phyloP scores from a whole-genome alignment of 1,140 invertebrate genomes.

The Drosophila bocki region DNA sequence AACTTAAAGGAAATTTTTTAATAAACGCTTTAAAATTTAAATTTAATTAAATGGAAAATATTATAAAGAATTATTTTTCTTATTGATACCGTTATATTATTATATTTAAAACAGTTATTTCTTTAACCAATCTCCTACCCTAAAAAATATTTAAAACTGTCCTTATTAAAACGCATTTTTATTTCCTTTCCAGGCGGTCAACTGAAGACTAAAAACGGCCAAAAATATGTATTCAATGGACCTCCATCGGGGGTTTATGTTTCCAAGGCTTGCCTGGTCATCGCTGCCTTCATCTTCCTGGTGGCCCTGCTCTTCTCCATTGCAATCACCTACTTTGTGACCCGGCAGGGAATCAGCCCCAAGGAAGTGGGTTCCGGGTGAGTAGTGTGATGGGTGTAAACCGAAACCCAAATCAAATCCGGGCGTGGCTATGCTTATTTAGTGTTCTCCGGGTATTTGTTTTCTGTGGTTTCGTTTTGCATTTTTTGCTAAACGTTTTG shows the following conservation, averaged over 20 bases:
- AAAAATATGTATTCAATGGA: conserved; percentile 84
- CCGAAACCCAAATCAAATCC: conserved; percentile 28
- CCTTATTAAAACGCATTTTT: not conserved
- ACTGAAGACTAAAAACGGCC: conserved; percentile 84
- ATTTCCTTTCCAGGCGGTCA: conserved; percentile 71
- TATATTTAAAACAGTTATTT: no score
- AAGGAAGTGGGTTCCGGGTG: conserved; percentile 51
- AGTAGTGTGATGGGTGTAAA: conserved; percentile 30
- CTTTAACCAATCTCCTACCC: no score
- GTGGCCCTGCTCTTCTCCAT: conserved; percentile 71
- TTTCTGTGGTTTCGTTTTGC: conserved; percentile 33
- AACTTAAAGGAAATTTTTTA: no score
- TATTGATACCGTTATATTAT: no score
- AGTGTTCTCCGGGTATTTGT: conserved; percentile 49
- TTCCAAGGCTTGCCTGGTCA: conserved; percentile 66
- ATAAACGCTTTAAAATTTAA: no score
- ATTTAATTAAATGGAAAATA: not conserved
- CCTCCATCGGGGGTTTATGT: conserved; percentile 79
- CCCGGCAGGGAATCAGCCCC: conserved; percentile 40
- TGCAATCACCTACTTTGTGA: conserved; percentile 77
- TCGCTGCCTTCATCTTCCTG: conserved; percentile 65
- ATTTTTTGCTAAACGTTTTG: conserved; percentile 61
- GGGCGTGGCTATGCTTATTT: conserved; percentile 19
- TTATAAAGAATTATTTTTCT: no score
- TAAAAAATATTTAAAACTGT: not conserved